Percentiles rank a stretch among this genome's conserved stretches.
Evolutionary conservation across 2,888 invertebrate species (phyloP).

Genomic region (Polia nebulosa): DNA sequence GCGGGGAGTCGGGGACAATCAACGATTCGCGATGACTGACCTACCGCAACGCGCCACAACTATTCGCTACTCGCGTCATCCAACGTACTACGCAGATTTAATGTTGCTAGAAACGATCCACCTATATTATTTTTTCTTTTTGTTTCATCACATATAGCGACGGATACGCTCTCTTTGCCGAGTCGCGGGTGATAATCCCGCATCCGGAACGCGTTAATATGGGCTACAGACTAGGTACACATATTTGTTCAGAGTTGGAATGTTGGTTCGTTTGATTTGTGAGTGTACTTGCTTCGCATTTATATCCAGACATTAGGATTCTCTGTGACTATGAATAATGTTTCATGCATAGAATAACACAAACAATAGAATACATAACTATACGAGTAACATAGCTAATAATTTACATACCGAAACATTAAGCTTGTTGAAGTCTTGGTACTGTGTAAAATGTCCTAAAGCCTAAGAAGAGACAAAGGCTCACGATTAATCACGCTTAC

Average conservation of each 20-base stretch:
- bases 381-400: conserved; percentile 29
- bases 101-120: conserved; percentile 65
- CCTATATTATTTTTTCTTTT: conserved; percentile 46
- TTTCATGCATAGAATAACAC: conserved; percentile 51
- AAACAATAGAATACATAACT: conserved; percentile 47
- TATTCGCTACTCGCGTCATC: conserved; percentile 80
- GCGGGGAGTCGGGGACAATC: conserved; percentile 68
- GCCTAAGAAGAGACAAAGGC: not conserved
- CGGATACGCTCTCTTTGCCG: conserved; percentile 31
- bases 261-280: conserved; percentile 49
- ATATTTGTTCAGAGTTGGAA: conserved; percentile 43
- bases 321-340: conserved; percentile 50
- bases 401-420: conserved; percentile 39
- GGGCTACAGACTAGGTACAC: conserved; percentile 28
- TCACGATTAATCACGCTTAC: conserved; percentile 4
- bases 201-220: conserved; percentile 47
- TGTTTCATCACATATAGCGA: conserved; percentile 45
- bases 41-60: conserved; percentile 83
- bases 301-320: conserved; percentile 47
- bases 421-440: not conserved
- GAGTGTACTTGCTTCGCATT: conserved; percentile 53
- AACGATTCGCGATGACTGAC: conserved; percentile 85
- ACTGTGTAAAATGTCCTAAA: conserved; percentile 5
- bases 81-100: conserved; percentile 66
- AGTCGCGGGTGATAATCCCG: conserved; percentile 53